phyloP scores from a whole-genome alignment of 1,140 invertebrate genomes.

The Zophobas morio region DNA sequence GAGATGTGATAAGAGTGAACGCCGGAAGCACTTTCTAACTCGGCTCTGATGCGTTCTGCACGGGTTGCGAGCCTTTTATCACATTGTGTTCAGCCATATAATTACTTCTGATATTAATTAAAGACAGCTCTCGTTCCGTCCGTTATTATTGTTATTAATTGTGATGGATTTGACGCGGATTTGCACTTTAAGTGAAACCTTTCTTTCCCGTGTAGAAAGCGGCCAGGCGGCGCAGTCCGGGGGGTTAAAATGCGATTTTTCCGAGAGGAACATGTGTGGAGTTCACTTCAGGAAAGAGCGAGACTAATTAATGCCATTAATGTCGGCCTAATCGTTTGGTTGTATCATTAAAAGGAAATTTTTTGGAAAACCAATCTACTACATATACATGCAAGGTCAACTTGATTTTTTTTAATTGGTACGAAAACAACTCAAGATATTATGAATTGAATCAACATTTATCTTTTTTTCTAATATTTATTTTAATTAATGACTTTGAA shows the following conservation, averaged over 20 bases:
- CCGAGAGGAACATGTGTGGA: background rate
- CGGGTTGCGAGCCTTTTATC: constrained; percentile 37
- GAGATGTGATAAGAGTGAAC: constrained; percentile 41
- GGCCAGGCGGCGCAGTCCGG: background rate
- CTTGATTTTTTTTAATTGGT: too few relatives aligned
- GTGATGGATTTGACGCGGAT: constrained; percentile 27
- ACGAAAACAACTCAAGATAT: too few relatives aligned
- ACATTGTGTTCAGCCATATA: constrained; percentile 38
- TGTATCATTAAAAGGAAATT: too few relatives aligned
- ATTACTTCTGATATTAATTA: constrained; percentile 37
- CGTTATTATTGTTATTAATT: constrained; percentile 27
- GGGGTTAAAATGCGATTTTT: background rate
- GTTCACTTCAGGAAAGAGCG: background rate
- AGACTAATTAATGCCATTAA: too few relatives aligned
- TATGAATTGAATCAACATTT: too few relatives aligned
- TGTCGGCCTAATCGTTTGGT: too few relatives aligned
- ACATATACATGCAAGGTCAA: too few relatives aligned
- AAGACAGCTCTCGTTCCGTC: constrained; percentile 35
- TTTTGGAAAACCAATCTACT: too few relatives aligned
- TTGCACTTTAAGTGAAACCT: constrained; percentile 30
- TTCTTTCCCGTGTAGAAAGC: constrained; percentile 6
- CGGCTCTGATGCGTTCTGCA: constrained; percentile 35
- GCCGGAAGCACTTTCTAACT: constrained; percentile 49
- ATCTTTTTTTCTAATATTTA: too few relatives aligned
- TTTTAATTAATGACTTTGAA: too few relatives aligned